Base-by-base conservation (phyloP, 2,113 vertebrate species). In the Geothlypis trichas region DNA sequence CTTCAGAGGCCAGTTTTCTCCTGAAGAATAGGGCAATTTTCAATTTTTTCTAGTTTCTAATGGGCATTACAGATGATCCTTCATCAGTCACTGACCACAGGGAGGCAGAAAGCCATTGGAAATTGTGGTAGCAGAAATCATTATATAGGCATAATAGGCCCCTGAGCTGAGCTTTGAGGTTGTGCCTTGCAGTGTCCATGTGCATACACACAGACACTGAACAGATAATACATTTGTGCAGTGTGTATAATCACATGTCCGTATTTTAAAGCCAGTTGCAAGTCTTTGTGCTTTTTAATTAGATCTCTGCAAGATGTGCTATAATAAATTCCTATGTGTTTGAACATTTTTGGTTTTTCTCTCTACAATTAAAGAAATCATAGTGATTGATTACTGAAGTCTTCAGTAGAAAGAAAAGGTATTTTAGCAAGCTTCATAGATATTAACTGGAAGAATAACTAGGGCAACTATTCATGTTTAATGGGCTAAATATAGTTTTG, bases 401-500 rank as follows among this genome's bases (percentile, higher is more conserved):
- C 54, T 82, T 68, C 66, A 67, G 4, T 15, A 31, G 52, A 19
- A 79, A 81, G 22, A 47, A 59, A 44, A 74, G 17, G 1, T 97
- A 89, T 90, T 96, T 97, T 85, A 93, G 78, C 83, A 96, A 96
- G 85, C 63, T 71, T 86, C 44, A 37, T 31, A 67, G 42, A 33
- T 62, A 95, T 90, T 87, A 79, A 87, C 52, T 96, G 91, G 79
- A 96, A 91, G 58, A 93, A 81, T 75, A 91, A 82, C 52, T 95
- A 72, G 42, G 68, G 30, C 79, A 90, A 30, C 62, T 92, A 12
- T 73, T 55, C 9, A 5, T 79, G 35, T 92, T 96, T 93, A 93
- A 89, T 93, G 80, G 81, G 26, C 72, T 93, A 84, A 97, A 66
- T 81, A 27, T 95, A 72, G 90, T 96, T 97, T 94, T 97, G 95